phyloP scores from a whole-genome alignment of 2,888 invertebrate genomes.

The Torymus texanus region DNA sequence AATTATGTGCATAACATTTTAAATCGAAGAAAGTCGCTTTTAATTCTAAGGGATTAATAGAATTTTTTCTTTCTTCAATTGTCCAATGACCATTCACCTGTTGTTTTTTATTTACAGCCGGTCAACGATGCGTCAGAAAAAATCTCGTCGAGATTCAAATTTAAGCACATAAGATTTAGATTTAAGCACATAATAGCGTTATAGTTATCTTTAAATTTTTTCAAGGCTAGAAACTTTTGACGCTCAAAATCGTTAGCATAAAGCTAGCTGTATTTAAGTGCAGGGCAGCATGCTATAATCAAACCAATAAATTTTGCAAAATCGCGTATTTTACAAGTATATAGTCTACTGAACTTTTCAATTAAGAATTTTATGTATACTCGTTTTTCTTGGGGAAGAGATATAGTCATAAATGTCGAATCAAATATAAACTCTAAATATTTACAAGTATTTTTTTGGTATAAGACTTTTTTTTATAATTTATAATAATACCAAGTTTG shows the following conservation, averaged over 20 bases:
- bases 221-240: conserved; percentile 8
- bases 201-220: conserved; percentile 16
- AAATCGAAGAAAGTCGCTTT: conserved; percentile 4
- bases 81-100: too few species aligned
- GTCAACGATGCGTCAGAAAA: conserved; percentile 25
- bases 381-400: conserved; percentile 28
- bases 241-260: conserved; percentile 27
- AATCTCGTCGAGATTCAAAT: conserved; percentile 33
- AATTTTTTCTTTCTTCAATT: too few species aligned
- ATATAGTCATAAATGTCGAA: conserved; percentile 14
- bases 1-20: not conserved
- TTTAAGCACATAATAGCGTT: conserved; percentile 5
- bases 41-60: not conserved
- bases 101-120: not conserved
- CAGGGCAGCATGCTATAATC: not conserved
- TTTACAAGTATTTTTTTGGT: conserved; percentile 7
- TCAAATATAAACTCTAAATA: conserved; percentile 32
- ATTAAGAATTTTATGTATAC: conserved; percentile 10
- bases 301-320: not conserved
- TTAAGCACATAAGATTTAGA: not conserved
- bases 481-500: too few species aligned
- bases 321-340: not conserved
- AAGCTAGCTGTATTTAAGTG: not conserved
- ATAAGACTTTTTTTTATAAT: too few species aligned
- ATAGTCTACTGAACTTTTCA: not conserved